A percentile compares a stretch with the other conserved stretches of the same genome.
Conservation (phyloP, 2,113 vertebrate genomes). For the Ophiodon elongatus region DNA sequence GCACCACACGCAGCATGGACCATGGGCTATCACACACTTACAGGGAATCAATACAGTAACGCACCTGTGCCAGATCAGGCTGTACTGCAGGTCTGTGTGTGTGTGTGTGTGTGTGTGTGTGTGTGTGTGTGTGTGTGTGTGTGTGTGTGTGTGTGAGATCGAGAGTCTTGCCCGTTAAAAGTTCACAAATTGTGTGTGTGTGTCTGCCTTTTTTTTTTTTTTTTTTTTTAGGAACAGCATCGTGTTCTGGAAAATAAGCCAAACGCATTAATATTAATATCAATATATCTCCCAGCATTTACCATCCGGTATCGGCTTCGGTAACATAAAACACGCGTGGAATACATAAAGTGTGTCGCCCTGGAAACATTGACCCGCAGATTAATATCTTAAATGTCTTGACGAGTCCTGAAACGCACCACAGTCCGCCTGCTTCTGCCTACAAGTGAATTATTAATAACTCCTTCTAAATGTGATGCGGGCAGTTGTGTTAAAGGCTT, state of each 20-base stretch:
- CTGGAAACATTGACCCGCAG: not conserved
- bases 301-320: not conserved
- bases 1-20: slow-evolving; percentile 20
- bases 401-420: not conserved
- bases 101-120: slow-evolving; percentile 1
- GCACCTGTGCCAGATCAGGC: slow-evolving; percentile 33
- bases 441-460: not conserved
- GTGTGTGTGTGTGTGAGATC: not conserved
- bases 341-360: not conserved
- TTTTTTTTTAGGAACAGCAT: slow-evolving; percentile 23
- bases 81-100: not conserved
- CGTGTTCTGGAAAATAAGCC: slow-evolving; percentile 20
- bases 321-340: not conserved
- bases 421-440: not conserved
- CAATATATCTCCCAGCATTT: not conserved
- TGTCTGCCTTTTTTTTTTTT: too few species aligned
- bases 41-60: slow-evolving; percentile 40
- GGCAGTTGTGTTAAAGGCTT: not conserved
- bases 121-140: not conserved
- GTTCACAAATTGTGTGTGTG: slow-evolving; percentile 10
- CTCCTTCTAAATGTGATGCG: not conserved
- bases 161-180: too few species aligned
- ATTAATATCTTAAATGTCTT: not conserved
- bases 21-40: slow-evolving; percentile 19
- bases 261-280: slow-evolving; percentile 6